Evolutionary conservation across 1,140 invertebrate species (phyloP), one percentile per base, ranked within the genome.

Genomic region (Zelostemma sp.): DNA sequence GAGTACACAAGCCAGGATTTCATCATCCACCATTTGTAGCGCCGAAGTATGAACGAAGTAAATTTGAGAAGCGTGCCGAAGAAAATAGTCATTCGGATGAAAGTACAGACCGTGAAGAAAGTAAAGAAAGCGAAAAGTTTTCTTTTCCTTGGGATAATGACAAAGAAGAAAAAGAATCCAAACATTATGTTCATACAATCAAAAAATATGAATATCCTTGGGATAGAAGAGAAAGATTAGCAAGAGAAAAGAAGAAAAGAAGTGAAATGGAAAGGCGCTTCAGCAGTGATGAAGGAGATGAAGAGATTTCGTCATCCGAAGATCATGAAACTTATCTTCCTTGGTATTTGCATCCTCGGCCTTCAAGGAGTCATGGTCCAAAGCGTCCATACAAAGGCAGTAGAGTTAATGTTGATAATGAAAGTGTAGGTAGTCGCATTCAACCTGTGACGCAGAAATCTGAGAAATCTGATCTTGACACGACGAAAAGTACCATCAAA

Each of bases 1-100:
- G 82, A 18, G 38, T 84, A 1, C 77, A 78, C 46, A 85, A 84
- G 46, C 77, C 80, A 15, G 59, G 72, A 0, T 83, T 84, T 53
- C 68, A 80, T 45, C 79, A 83, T 68, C 80, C 80, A 0, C 59
- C 47, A 1, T 85, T 84, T 15, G 61, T 68, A 6, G 47, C 71
- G 18, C 68, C 46, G 31, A 45, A 53, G 21, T 59, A 40, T 45
- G 46, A 58, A 15, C 15, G 0, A 49, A 71, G 41, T 35, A 63
- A 55, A 67, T 68, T 58, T 57, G 61, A 54, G 0, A 66, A 54
- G 35, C 43, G 66, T 0, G 54, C 61, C 6, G 72, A 62, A 18
- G 43, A 71, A 35, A 28, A 28, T 0, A 65, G 65, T 35, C 16
- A 6, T 16, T 53, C 59, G 0, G 43, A 64, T 0, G 73, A 77